Base-by-base conservation (phyloP, 2,113 vertebrate genomes). In the Platichthys stellatus region DNA sequence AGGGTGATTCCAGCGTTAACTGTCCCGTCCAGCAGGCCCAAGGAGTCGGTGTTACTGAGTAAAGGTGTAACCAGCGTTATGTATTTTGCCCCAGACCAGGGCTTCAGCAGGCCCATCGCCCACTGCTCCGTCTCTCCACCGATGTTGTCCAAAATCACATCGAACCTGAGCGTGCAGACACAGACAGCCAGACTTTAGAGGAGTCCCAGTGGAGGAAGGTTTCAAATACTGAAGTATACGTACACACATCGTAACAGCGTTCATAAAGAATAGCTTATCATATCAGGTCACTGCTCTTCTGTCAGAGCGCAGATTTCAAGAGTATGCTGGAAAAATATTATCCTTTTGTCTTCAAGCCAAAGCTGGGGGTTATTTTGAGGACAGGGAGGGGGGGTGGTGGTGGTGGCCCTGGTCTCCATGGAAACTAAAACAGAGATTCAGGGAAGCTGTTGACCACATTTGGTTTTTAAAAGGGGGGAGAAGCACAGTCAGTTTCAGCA, bases 21-120 rank as follows among this genome's bases (percentile, higher is more conserved):
- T 85, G 94, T 91, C 82, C 97, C 97, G 0, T 96, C 95, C 21
- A 97, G 93, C 45, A 98, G 69, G 47, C 97, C 97, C 74, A 96
- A 86, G 12, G 82, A 92, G 76, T 99, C 97, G 12, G 95, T 93
- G 82, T 95, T 96, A 76, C 93, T 85, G 63, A 99, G 92, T 69
- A 98, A 96, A 40, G 97, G 97, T 0, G 97, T 96, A 40, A 98
- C 96, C 88, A 99, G 87, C 0, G 97, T 97, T 80, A 97, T 94
- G 1, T 96, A 98, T 0, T 96, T 97, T 14, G 97, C 95, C 73
- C 97, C 97, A 0, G 95, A 95, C 97, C 97, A 98, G n/a, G 97
- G 95, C 90, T 95, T 97, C 88, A 99, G 92, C 58, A 95, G 89
- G 61, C 82, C 88, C 72, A 92, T 69, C 35, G 94, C 96, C 96